phyloP scores from a whole-genome alignment of 2,797 vertebrate genomes.

The Gymnoscopelus braueri region DNA sequence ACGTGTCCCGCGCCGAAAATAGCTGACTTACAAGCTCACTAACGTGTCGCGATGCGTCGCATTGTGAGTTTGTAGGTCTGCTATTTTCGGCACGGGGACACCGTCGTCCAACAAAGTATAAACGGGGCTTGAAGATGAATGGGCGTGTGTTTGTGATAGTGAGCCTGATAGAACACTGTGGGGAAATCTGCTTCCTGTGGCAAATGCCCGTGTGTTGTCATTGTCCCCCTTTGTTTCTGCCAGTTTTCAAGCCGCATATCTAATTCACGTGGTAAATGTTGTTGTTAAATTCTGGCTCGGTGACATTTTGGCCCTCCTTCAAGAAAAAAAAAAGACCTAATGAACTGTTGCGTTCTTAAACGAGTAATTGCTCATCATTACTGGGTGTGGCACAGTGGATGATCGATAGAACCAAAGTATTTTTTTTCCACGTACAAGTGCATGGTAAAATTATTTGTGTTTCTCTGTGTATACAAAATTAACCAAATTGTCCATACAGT shows the following conservation, averaged over 20 bases:
- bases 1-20: too few relatives aligned
- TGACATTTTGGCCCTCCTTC: slow-evolving; percentile 16
- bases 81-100: too few relatives aligned
- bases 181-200: slow-evolving; percentile 61
- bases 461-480: too few relatives aligned
- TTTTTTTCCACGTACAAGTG: too few relatives aligned
- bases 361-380: slow-evolving; percentile 2
- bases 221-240: slow-evolving; percentile 63
- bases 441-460: too few relatives aligned
- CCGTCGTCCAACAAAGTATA: too few relatives aligned
- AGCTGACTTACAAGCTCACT: too few relatives aligned
- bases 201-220: slow-evolving; percentile 34
- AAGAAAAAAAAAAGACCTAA: slow-evolving; percentile 4
- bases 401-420: too few relatives aligned
- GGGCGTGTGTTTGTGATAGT: slow-evolving; percentile 52
- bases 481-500: too few relatives aligned
- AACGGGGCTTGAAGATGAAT: slow-evolving; percentile 55
- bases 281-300: slow-evolving; percentile 28
- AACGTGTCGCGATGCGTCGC: too few relatives aligned
- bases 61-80: too few relatives aligned
- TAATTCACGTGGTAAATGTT: slow-evolving; percentile 46
- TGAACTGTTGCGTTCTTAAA: not conserved
- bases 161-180: slow-evolving; percentile 47
- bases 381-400: too few relatives aligned
- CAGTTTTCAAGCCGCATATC: slow-evolving; percentile 45